These are phyloP conservation scores for Podiceps cristatus DNA, from an alignment of 2,113 vertebrate genomes.

Conservation along the genomic window DNA sequence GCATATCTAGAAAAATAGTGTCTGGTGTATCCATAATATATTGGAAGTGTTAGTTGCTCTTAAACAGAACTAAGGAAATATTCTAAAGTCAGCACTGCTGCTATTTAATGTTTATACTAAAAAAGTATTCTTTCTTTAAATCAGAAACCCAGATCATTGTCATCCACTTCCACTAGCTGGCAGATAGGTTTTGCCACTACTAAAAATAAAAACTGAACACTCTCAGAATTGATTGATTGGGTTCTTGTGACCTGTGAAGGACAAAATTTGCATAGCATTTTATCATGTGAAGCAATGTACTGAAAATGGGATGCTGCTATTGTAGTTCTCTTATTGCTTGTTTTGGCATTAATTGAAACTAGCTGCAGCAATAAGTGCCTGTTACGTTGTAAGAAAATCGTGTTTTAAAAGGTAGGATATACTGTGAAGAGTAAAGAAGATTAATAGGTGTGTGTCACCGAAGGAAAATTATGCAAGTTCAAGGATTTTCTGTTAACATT, in stretches of 20 bases:
- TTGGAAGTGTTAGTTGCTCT: neutral
- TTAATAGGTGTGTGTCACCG: neutral
- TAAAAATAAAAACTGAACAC: neutral
- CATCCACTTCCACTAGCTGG: neutral
- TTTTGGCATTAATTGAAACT: neutral
- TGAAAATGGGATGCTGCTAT: neutral
- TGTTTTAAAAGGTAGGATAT: neutral
- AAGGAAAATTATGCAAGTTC: neutral
- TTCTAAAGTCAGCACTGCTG: neutral
- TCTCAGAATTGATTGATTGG: neutral
- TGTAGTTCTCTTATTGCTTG: neutral
- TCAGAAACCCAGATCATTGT: neutral
- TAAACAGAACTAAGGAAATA: neutral
- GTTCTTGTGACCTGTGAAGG: neutral
- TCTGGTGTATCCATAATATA: neutral
- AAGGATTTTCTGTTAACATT: neutral
- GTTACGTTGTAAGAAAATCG: neutral
- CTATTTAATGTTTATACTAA: neutral
- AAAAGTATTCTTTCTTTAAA: neutral
- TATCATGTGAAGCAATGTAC: neutral
- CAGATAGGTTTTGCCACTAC: neutral
- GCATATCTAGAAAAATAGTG: neutral
- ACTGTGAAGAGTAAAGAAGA: neutral
- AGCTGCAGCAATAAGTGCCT: neutral
- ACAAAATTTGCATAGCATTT: neutral